Conservation (phyloP, 2,797 vertebrate species). For the Apogon talboti region DNA sequence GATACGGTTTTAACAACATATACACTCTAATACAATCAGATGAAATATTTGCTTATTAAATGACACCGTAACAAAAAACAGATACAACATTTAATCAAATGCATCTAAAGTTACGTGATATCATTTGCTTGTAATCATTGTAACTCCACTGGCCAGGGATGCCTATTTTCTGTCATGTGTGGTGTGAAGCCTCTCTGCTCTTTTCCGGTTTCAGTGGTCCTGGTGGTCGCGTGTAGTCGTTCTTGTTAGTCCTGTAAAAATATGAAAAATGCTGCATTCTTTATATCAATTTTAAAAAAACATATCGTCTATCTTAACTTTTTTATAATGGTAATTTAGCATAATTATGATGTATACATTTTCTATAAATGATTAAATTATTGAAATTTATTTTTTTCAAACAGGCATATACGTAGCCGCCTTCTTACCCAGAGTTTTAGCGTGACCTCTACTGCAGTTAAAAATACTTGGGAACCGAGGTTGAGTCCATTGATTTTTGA, state of each 20-base stretch:
- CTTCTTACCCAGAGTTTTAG: constrained; percentile 65
- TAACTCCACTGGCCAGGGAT: not conserved
- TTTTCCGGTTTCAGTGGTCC: constrained; percentile 59
- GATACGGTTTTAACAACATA: no score
- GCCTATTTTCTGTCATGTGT: constrained; percentile 41
- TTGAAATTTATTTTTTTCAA: not conserved
- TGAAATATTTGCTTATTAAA: not conserved
- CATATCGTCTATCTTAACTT: no score
- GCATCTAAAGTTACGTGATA: not conserved
- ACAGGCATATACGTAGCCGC: constrained; percentile 68
- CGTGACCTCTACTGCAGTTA: constrained; percentile 88
- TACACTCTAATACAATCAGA: no score
- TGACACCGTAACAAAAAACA: not conserved
- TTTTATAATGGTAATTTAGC: fast-evolving
- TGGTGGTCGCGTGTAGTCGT: not conserved
- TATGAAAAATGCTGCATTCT: not conserved
- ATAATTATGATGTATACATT: no score
- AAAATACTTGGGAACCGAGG: constrained; percentile 80
- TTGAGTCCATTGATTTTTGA: constrained; percentile 64
- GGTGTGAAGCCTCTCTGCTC: constrained; percentile 2
- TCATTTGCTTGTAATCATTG: not conserved
- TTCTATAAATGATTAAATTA: not conserved
- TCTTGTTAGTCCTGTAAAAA: constrained; percentile 41
- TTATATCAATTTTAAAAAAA: fast-evolving
- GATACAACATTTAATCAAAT: not conserved